Conservation (phyloP, 2,797 vertebrate species). For the Tenualosa thibaudeaui region DNA sequence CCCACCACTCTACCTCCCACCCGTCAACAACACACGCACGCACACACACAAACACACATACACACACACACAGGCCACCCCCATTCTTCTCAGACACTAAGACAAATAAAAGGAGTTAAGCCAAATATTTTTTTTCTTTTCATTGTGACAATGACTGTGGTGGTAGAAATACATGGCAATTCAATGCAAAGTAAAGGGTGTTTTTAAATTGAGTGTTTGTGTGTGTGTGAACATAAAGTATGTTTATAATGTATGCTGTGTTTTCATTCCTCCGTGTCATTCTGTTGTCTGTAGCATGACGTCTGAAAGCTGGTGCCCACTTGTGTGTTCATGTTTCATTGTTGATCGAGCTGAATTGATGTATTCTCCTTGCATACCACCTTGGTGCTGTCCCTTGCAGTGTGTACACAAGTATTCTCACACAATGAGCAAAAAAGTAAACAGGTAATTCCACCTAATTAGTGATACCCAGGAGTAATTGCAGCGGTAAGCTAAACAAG, state of each 20-base stretch:
- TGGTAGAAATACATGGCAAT: not conserved
- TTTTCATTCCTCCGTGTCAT: not conserved
- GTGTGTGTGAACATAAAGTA: not conserved
- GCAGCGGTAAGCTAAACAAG: conserved; percentile 58
- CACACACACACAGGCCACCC: not conserved
- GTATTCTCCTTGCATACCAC: conserved; percentile 5
- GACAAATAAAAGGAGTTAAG: not conserved
- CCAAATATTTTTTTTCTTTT: not conserved
- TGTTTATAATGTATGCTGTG: not conserved
- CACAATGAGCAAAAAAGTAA: conserved; percentile 52
- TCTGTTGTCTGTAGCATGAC: not conserved
- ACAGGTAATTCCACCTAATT: conserved; percentile 58
- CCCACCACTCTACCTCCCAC: not conserved
- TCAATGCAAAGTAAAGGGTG: not conserved
- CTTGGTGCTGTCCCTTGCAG: conserved; percentile 29
- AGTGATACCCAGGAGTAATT: conserved; percentile 55
- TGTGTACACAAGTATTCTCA: conserved; percentile 39
- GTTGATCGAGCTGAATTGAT: not conserved
- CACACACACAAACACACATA: not conserved
- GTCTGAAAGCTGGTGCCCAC: not conserved
- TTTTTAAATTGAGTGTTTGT: not conserved
- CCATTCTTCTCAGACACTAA: not conserved
- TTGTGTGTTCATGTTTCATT: conserved; percentile 17
- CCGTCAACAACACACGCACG: not conserved
- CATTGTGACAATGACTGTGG: not conserved